Evolutionary conservation across 2,888 invertebrate species (phyloP).

Genomic region (Orthosia gracilis): DNA sequence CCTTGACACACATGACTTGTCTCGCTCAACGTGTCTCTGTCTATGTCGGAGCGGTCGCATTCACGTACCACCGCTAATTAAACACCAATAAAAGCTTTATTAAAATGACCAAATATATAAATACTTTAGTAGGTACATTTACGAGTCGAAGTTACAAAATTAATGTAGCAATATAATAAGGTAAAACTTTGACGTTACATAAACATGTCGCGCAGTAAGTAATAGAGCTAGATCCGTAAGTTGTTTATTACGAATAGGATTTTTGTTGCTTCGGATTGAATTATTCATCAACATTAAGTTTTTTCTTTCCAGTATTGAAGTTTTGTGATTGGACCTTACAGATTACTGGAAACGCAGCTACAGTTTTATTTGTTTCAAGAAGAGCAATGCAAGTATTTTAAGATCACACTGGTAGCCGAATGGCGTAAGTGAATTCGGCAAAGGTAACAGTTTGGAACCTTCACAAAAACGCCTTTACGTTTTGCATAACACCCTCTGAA

Average conservation of each 20-base stretch:
- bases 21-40: slow-evolving; percentile 50
- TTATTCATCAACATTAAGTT: not conserved
- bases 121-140: slow-evolving; percentile 69
- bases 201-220: slow-evolving; percentile 45
- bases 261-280: slow-evolving; percentile 15
- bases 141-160: slow-evolving; percentile 71
- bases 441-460: too few species aligned
- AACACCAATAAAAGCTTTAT: slow-evolving; percentile 81
- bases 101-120: slow-evolving; percentile 71
- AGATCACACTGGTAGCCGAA: not conserved
- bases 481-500: too few species aligned
- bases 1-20: slow-evolving; percentile 82
- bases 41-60: slow-evolving; percentile 68
- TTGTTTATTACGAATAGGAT: slow-evolving; percentile 35
- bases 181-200: slow-evolving; percentile 48
- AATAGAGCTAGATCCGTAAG: slow-evolving; percentile 42
- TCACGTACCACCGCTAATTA: slow-evolving; percentile 82
- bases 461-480: too few species aligned
- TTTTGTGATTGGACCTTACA: not conserved
- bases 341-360: not conserved
- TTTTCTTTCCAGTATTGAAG: slow-evolving; percentile 4
- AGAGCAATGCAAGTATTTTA: not conserved
- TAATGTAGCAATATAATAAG: slow-evolving; percentile 61
- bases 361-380: not conserved
- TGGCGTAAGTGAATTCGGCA: too few species aligned